Base-by-base conservation (phyloP, 2,888 invertebrate genomes). In the Petrolisthes manimaculis region DNA sequence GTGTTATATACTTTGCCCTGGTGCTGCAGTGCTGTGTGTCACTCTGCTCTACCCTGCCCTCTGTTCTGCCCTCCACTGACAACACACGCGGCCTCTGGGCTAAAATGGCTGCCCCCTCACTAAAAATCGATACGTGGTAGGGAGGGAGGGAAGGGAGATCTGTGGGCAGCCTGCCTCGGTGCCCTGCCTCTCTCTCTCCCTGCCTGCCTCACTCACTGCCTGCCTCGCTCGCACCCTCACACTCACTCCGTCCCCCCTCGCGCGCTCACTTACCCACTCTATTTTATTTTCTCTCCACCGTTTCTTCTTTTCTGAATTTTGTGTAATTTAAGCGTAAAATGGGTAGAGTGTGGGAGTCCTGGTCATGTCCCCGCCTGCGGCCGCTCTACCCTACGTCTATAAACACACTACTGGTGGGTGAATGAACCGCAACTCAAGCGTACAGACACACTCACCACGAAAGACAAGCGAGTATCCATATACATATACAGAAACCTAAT, bases 71-170 rank as follows among this genome's bases (percentile, higher is more conserved):
- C 37, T 37, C 37, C 37, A 37, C 37, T 37, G 37, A 37, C 37
- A 37, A 37, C 37, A 12, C 71, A 71, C 71, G 71, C 71, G 71
- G 14, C n/a, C 71, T 71, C 18, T 6, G 71, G 71, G 71, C 71
- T 71, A 71, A 71, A 71, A 71, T 71, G 71, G 71, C 71, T 71
- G 71, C 71, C 71, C 71, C 71, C 71, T 71, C 71, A 71, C 71
- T 71, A 71, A 71, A 71, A 71, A 71, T 71, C 71, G 71, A 71
- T 71, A 71, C 21, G 71, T 71, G 71, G 71, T n/a, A 71, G 71
- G 71, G 71, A 71, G 71, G 71, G 71, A 71, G 71, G 71, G 71
- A 71, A 71, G 71, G 71, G 71, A 71, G 71, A n/a, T 12, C 71
- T 71, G 18, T 71, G 71, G 71, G 71, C 71, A 71, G 71, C n/a